These are phyloP conservation scores for Crocidura indochinensis DNA, from an alignment of 2,797 vertebrate species.

Conservation along the genomic window DNA sequence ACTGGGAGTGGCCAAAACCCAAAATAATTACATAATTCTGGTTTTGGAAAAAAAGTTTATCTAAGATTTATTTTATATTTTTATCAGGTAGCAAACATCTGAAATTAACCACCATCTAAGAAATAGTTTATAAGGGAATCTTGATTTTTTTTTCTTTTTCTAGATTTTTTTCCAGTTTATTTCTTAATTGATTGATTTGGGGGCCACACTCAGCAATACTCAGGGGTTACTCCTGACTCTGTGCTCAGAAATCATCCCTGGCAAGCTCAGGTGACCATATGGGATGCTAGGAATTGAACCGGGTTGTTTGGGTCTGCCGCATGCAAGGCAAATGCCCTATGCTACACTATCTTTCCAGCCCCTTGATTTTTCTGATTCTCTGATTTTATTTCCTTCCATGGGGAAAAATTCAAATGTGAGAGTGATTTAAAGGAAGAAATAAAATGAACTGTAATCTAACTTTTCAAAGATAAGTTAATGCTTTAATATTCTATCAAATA, in stretches of 20 bases:
- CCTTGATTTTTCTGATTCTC: not conserved
- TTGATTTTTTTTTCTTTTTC: not conserved
- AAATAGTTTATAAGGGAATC: no score
- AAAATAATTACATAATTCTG: not conserved
- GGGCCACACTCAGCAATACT: no score
- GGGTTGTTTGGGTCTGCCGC: no score
- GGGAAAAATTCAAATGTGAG: not conserved
- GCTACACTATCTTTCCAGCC: no score
- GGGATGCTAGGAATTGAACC: no score
- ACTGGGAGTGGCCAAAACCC: no score
- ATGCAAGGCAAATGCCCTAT: no score
- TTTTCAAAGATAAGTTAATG: not conserved
- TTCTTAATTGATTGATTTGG: not conserved
- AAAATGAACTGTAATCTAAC: not conserved
- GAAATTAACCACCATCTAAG: not conserved
- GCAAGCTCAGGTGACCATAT: no score
- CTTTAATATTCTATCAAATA: slow-evolving; percentile 21
- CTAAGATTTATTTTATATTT: not conserved
- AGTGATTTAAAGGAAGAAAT: not conserved
- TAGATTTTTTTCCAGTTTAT: not conserved
- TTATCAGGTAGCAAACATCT: slow-evolving; percentile 21
- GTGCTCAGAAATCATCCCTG: no score
- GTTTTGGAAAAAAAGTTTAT: slow-evolving; percentile 14
- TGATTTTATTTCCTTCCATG: not conserved
- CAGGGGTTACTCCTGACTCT: no score